Conservation (phyloP, 2,797 vertebrate species). For the Anguilla pacifica region DNA sequence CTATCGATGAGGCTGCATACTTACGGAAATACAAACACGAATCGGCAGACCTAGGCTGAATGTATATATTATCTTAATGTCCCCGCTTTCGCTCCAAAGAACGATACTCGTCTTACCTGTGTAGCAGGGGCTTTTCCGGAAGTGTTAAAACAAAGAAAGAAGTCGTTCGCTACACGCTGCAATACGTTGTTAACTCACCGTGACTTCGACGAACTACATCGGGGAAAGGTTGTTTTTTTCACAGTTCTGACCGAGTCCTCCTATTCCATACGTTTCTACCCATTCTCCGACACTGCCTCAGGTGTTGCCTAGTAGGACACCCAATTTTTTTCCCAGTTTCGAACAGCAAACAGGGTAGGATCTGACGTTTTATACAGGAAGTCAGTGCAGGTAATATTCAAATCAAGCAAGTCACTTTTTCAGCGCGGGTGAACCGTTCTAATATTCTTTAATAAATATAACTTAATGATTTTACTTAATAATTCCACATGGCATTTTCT, state of each 20-base stretch:
- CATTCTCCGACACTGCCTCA: slow-evolving; percentile 39
- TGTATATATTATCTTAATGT: neutral
- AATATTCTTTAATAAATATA: neutral
- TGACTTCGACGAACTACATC: neutral
- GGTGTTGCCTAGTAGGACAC: slow-evolving; percentile 53
- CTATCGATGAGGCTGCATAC: neutral
- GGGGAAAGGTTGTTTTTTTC: neutral
- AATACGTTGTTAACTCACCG: slow-evolving; percentile 2
- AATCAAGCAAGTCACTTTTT: neutral
- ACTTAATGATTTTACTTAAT: neutral
- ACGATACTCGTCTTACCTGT: slow-evolving; percentile 78
- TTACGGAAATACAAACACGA: neutral
- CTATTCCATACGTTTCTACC: neutral
- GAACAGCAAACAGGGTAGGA: slow-evolving; percentile 51
- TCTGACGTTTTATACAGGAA: slow-evolving; percentile 56
- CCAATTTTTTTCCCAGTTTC: slow-evolving; percentile 62
- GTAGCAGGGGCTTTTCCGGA: slow-evolving; percentile 67
- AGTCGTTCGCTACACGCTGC: neutral
- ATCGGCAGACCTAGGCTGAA: neutral
- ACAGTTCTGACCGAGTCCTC: neutral
- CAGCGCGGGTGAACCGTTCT: neutral
- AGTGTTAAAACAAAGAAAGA: slow-evolving; percentile 65
- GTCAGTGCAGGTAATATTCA: slow-evolving; percentile 49
- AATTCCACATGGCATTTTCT: neutral
- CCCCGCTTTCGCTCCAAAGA: slow-evolving; percentile 28